phyloP scores from a whole-genome alignment of 2,113 vertebrate genomes.

The Ancistrus triradiatus region DNA sequence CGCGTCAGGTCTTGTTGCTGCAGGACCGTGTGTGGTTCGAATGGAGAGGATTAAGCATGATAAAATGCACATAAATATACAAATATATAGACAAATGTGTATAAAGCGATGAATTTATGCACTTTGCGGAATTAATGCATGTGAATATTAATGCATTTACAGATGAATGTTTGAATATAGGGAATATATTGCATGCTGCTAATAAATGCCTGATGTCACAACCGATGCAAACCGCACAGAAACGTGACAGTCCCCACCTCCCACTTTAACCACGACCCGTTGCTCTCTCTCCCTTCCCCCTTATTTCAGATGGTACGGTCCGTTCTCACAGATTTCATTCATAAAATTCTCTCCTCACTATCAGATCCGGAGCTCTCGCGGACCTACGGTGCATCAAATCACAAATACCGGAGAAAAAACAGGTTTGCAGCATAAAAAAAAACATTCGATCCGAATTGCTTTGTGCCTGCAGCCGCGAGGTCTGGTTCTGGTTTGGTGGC shows the following conservation, averaged over 20 bases:
- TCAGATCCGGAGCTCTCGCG: constrained; percentile 53
- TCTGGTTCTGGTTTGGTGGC: background rate
- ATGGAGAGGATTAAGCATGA: no score
- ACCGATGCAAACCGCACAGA: background rate
- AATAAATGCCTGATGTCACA: no score
- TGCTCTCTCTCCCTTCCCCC: constrained; percentile 25
- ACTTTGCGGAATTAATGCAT: no score
- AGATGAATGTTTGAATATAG: no score
- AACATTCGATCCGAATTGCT: background rate
- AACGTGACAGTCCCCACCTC: background rate
- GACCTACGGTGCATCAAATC: no score
- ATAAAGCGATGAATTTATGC: no score
- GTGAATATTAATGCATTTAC: no score
- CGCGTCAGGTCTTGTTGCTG: constrained; percentile 26
- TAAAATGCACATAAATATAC: no score
- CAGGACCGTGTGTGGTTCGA: constrained; percentile 19
- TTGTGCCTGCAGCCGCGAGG: background rate
- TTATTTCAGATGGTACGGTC: constrained; percentile 66
- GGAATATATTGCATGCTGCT: no score
- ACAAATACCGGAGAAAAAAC: no score
- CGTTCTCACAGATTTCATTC: constrained; percentile 75
- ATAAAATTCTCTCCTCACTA: constrained; percentile 76
- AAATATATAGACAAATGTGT: no score
- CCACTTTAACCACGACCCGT: background rate
- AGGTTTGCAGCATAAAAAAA: background rate